Percentiles rank a stretch among this genome's conserved stretches.
Conservation (phyloP, 2,888 invertebrate species). For the Drosophila mettleri region DNA sequence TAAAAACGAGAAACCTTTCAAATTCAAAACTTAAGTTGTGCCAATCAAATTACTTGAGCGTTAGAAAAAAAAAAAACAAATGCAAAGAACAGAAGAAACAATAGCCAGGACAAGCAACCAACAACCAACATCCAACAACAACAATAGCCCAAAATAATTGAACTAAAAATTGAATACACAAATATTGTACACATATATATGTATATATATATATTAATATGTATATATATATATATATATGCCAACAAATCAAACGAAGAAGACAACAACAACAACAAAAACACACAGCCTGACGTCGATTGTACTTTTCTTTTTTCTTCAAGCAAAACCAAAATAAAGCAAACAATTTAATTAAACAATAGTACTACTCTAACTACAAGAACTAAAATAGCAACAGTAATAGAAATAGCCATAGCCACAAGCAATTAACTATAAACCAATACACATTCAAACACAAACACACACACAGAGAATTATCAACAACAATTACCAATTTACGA, state of each 20-base stretch:
- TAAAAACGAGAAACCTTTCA: slow-evolving; percentile 53
- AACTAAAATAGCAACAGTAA: slow-evolving; percentile 75
- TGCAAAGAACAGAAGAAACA: slow-evolving; percentile 69
- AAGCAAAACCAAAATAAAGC: slow-evolving; percentile 43
- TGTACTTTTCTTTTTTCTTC: slow-evolving; percentile 82
- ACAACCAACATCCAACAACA: slow-evolving; percentile 34
- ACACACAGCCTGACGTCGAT: slow-evolving; percentile 87
- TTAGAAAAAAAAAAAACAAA: slow-evolving; percentile 41
- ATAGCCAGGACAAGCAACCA: slow-evolving; percentile 62
- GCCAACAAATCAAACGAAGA: slow-evolving; percentile 26
- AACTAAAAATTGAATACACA: slow-evolving; percentile 68
- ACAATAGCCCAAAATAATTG: slow-evolving; percentile 81
- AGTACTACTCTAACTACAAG: slow-evolving; percentile 70
- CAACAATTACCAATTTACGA: slow-evolving; percentile 23
- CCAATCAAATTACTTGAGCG: slow-evolving; percentile 68
- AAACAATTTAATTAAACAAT: slow-evolving; percentile 74
- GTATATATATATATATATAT: slow-evolving; percentile 3
- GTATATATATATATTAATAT: not conserved
- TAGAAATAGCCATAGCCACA: slow-evolving; percentile 76
- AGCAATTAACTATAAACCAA: slow-evolving; percentile 64
- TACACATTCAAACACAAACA: slow-evolving; percentile 28
- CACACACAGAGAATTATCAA: slow-evolving; percentile 30
- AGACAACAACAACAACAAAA: slow-evolving; percentile 25
- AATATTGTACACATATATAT: slow-evolving; percentile 25
- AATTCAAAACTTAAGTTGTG: slow-evolving; percentile 46